Conservation (phyloP, 2,888 invertebrate species). For the Tryphoninae sp. region DNA sequence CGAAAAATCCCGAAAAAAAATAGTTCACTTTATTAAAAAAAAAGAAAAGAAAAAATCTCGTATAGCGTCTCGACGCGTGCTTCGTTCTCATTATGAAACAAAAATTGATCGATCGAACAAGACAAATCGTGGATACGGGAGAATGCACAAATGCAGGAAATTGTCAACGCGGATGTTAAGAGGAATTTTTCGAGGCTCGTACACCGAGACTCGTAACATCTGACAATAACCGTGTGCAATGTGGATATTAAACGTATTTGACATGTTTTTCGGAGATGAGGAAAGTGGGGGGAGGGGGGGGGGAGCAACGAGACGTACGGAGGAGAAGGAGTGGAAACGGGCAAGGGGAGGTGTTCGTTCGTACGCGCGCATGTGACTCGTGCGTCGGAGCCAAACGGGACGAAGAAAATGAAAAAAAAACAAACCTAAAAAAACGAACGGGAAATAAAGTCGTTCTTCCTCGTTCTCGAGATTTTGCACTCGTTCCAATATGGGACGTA, state of each 20-base stretch:
- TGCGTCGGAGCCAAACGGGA: conserved; percentile 6
- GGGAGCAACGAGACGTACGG: not conserved
- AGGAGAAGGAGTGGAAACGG: not conserved
- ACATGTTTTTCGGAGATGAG: conserved; percentile 66
- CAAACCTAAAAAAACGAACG: not conserved
- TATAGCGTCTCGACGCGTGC: too few relatives aligned
- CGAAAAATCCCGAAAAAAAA: not conserved
- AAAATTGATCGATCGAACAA: not conserved
- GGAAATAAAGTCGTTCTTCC: conserved; percentile 34
- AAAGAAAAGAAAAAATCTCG: too few relatives aligned
- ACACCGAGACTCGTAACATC: not conserved
- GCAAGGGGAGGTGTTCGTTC: conserved; percentile 16
- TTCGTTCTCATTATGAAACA: not conserved
- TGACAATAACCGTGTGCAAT: conserved; percentile 53
- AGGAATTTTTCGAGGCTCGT: not conserved
- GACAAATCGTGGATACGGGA: not conserved
- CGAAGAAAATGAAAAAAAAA: conserved; percentile 27
- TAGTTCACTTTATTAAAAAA: not conserved
- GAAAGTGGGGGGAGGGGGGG: not conserved
- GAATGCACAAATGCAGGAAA: too few relatives aligned
- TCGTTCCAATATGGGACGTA: conserved; percentile 70
- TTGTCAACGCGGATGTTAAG: too few relatives aligned
- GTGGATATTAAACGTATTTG: conserved; percentile 73
- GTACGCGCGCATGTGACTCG: conserved; percentile 25
- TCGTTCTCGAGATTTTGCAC: conserved; percentile 65